Evolutionary conservation across 2,888 invertebrate genomes (phyloP), one percentile per base, ranked within the genome.

Genomic region (Polymixis flavicincta): DNA sequence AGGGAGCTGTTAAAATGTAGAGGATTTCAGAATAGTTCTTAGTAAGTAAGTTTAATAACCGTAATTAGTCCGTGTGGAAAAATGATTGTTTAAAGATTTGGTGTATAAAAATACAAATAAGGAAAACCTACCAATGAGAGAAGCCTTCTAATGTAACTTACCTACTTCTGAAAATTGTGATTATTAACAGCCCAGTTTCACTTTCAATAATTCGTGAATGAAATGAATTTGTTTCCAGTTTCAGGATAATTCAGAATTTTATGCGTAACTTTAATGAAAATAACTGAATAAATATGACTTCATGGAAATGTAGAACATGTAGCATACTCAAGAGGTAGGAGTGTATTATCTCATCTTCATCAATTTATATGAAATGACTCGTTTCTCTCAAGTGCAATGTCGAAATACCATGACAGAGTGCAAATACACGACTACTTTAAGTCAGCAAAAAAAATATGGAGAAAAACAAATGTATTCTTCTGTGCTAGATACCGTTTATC

Each of bases 401-500:
- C 69, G 52, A 81, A 63, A 69, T 72, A 37, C 70, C 65, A 75
- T 76, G 71, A 79, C 54, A 55, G 61, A 54, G 45, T 32, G 76
- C 71, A 79, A 78, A 77, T 64, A 64, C 71, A 84, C 45, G 60
- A 37, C 64, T 66, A 59, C 54, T 71, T 76, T 52, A 48, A 52
- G 32, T 75, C 19, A 54, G 64, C 17, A 63, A 80, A 75, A 63
- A 83, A 82, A 65, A 32, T 32, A 32, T 32, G 32, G 32, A 70
- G 70, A 79, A 57, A 52, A 74, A 55, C 22, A 59, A 76, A 37
- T 37, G 74, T 60, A 61, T 32, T 63, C 70, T 61, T 79, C 83
- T 84, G 76, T 70, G 67, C 79, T 73, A 57, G 45, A 81, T 71
- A 80, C 74, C 78, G 74, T 86, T 85, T 86, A 87, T 84, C 84